phyloP scores from a whole-genome alignment of 37 sponge, comb jelly and placozoan genomes.

The Halisarca cf. caerulea region DNA sequence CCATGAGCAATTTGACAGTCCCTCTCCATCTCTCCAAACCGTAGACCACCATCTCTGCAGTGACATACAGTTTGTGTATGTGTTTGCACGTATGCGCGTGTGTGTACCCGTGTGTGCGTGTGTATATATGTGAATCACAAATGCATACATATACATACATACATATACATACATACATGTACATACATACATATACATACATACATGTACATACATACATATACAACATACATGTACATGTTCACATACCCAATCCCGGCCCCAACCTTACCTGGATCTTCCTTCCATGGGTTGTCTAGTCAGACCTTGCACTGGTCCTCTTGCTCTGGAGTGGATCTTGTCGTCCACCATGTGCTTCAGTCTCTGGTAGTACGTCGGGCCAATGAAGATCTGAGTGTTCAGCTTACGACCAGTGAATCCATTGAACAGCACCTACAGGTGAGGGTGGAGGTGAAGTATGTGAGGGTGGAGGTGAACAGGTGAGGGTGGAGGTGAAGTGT shows the following conservation, averaged over 20 bases:
- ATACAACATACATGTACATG: neutral
- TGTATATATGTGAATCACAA: neutral
- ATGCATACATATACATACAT: constrained; percentile 2
- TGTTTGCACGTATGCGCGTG: no score
- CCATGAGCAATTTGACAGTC: constrained; percentile 99
- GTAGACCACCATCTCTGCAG: constrained; percentile 94
- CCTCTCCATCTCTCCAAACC: constrained; percentile 99
- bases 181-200: neutral
- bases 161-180: neutral
- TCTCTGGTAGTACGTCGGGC: constrained; percentile 99
- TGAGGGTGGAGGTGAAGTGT: no score
- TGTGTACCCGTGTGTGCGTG: neutral
- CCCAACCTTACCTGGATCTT: constrained; percentile 75
- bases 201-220: neutral
- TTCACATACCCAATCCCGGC: constrained; percentile 4
- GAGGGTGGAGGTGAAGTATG: no score
- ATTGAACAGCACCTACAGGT: constrained; percentile 97
- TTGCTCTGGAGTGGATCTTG: constrained; percentile 97
- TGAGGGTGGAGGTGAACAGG: no score
- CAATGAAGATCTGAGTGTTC: constrained; percentile 98
- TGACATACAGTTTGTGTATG: neutral
- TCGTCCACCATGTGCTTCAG: constrained; percentile 99
- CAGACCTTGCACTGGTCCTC: constrained; percentile 96
- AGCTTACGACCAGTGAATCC: constrained; percentile 99
- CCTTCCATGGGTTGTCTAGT: constrained; percentile 99